Percentiles rank a stretch among this genome's conserved stretches.
Conservation (phyloP, 1,140 invertebrate species). For the Leptinotarsa lineolata region DNA sequence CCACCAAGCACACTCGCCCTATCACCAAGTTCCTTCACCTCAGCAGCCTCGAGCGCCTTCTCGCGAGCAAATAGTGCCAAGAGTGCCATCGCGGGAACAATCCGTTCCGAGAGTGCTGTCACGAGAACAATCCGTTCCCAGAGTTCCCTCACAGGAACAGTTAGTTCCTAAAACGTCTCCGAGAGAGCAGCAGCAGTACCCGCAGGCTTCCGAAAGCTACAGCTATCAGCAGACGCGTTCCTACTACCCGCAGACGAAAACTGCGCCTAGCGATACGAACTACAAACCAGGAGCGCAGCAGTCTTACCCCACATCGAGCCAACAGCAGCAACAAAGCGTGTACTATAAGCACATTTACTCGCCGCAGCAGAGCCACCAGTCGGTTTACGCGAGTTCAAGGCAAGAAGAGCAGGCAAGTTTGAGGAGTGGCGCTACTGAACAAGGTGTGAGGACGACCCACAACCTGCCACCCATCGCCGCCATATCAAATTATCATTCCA, state of each 20-base stretch:
- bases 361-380: constrained; percentile 21
- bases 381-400: constrained; percentile 18
- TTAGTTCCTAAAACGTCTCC: constrained; percentile 26
- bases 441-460: constrained; percentile 54
- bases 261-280: constrained; percentile 27
- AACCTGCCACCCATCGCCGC: constrained; percentile 61
- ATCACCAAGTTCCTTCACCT: constrained; percentile 39
- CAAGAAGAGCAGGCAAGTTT: not conserved
- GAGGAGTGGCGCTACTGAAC: not conserved
- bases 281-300: constrained; percentile 9
- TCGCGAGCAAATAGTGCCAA: constrained; percentile 32
- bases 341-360: constrained; percentile 33
- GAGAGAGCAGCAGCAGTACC: constrained; percentile 30
- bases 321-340: constrained; percentile 23
- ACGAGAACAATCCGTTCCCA: constrained; percentile 12
- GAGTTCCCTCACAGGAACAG: constrained; percentile 10
- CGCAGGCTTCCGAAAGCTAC: constrained; percentile 52
- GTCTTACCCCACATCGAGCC: not conserved
- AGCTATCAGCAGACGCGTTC: constrained; percentile 35
- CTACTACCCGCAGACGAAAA: constrained; percentile 42
- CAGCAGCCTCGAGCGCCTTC: constrained; percentile 42
- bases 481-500: constrained; percentile 58
- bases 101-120: constrained; percentile 23
- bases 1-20: constrained; percentile 39
- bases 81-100: constrained; percentile 24